phyloP scores from a whole-genome alignment of 2,797 vertebrate genomes.

The Leucoraja ocellata region DNA sequence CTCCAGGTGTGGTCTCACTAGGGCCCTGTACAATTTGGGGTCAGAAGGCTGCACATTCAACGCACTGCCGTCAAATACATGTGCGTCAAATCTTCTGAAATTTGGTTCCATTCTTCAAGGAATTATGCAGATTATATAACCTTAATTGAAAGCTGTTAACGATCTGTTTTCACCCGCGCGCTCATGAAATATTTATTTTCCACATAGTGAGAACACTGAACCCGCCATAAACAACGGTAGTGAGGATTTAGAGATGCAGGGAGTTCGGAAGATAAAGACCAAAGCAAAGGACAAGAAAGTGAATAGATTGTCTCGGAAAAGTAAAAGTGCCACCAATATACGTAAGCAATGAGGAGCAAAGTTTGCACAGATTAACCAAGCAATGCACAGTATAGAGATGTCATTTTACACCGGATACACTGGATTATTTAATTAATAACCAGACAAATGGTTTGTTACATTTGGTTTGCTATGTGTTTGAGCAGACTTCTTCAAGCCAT shows the following conservation, averaged over 20 bases:
- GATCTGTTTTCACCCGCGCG: background rate
- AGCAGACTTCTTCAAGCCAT: too few relatives aligned
- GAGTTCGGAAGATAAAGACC: background rate
- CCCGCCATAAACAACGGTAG: background rate
- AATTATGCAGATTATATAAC: background rate
- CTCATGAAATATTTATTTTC: background rate
- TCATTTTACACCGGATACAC: too few relatives aligned
- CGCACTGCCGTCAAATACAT: too few relatives aligned
- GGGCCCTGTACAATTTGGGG: too few relatives aligned
- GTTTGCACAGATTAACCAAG: background rate
- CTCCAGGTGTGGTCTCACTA: too few relatives aligned
- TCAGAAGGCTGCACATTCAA: too few relatives aligned
- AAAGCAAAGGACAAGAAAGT: slow-evolving; percentile 22
- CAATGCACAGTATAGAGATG: background rate
- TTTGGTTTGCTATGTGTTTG: too few relatives aligned
- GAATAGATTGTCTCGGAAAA: slow-evolving; percentile 23
- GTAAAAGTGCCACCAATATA: background rate
- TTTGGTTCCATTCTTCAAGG: too few relatives aligned
- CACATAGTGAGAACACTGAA: background rate
- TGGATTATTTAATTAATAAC: too few relatives aligned
- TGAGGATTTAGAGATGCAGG: background rate
- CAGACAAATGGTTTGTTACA: too few relatives aligned
- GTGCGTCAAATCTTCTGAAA: too few relatives aligned
- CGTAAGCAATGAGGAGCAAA: background rate
- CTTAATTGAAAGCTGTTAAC: background rate